A percentile compares a stretch with the other conserved stretches of the same genome.
phyloP scores from a whole-genome alignment of 2,113 vertebrate genomes.

The Tragelaphus imberbis region DNA sequence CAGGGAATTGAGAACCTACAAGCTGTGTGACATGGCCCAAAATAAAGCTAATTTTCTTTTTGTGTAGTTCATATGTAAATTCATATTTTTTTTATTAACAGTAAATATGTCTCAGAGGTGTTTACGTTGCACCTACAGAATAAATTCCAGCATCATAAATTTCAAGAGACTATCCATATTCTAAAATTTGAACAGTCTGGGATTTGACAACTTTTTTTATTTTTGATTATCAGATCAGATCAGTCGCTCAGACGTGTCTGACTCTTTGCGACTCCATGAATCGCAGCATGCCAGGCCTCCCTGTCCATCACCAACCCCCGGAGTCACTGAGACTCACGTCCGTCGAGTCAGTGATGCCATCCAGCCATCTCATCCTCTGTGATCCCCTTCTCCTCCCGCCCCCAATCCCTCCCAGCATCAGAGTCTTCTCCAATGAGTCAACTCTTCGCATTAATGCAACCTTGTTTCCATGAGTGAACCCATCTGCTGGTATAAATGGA shows the following conservation, averaged over 20 bases:
- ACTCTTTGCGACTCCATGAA: too few relatives aligned
- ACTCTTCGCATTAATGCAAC: not conserved
- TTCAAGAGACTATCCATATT: not conserved
- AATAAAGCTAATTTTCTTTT: not conserved
- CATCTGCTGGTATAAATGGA: not conserved
- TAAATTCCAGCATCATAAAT: not conserved
- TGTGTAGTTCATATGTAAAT: not conserved
- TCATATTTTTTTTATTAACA: not conserved
- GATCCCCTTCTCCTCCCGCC: too few relatives aligned
- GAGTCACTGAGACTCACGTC: too few relatives aligned
- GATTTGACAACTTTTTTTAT: not conserved
- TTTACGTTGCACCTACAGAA: not conserved
- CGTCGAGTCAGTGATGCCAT: too few relatives aligned
- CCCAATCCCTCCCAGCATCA: too few relatives aligned
- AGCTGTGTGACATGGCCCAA: not conserved
- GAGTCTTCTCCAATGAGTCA: too few relatives aligned
- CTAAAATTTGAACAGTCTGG: not conserved
- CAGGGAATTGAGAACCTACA: not conserved
- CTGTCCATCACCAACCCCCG: too few relatives aligned
- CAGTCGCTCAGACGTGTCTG: too few relatives aligned
- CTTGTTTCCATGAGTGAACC: not conserved
- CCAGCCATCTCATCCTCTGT: too few relatives aligned
- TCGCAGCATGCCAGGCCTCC: too few relatives aligned
- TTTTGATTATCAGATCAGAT: not conserved
- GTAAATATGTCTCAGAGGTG: not conserved